Conservation (phyloP, 2,888 invertebrate species). For the Craniophora ligustri region DNA sequence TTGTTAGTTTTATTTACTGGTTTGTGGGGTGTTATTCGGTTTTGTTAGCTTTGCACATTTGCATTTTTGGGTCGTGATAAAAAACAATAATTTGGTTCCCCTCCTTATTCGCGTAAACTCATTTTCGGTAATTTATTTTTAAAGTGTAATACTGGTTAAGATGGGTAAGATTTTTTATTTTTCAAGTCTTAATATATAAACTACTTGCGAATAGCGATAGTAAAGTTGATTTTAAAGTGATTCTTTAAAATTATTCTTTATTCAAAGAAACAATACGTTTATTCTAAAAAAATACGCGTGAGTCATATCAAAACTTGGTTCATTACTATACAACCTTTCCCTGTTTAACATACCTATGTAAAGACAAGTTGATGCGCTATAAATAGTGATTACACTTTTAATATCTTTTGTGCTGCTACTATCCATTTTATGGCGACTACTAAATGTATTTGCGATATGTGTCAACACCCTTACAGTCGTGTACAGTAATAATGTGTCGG, state of each 20-base stretch:
- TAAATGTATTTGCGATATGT: neutral
- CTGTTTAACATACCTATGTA: neutral
- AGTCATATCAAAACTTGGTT: too few relatives aligned
- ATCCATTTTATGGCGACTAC: neutral
- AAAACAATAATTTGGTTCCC: constrained; percentile 20
- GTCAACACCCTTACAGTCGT: constrained; percentile 2
- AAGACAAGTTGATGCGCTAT: too few relatives aligned
- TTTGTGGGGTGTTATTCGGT: constrained; percentile 31
- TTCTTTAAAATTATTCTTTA: too few relatives aligned
- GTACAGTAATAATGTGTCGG: constrained; percentile 1
- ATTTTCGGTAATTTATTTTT: constrained; percentile 2
- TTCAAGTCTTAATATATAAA: too few relatives aligned
- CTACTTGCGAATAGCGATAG: neutral
- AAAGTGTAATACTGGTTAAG: too few relatives aligned
- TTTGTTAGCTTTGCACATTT: constrained; percentile 9
- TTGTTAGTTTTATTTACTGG: constrained; percentile 49
- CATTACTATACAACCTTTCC: too few relatives aligned
- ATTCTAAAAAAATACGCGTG: too few relatives aligned
- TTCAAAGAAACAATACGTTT: neutral
- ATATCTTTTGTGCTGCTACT: neutral
- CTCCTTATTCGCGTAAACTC: neutral
- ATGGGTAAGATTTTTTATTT: too few relatives aligned
- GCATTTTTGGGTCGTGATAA: constrained; percentile 9
- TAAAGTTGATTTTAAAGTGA: neutral
- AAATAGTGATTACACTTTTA: too few relatives aligned